Base-by-base conservation (phyloP, 1,140 invertebrate genomes). In the Magallana gigas region DNA sequence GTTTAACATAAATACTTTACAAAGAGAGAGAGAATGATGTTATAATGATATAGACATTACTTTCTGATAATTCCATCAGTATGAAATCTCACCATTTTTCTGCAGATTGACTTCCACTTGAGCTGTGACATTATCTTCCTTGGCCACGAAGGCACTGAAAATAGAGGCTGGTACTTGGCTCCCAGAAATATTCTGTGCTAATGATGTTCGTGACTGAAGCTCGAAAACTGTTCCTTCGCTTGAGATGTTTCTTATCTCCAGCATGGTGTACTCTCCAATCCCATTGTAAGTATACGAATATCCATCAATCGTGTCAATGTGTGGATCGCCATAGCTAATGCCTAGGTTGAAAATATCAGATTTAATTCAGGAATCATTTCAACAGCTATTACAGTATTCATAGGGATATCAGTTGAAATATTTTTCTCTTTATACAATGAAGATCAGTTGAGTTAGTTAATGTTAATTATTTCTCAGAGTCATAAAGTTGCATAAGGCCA, bases 211-310 rank as follows among this genome's bases (percentile, higher is more conserved):
- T 4, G 84, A 88, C 85, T 92, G 91, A 3, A 92, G 58, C 56
- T 86, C 82, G 58, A 91, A 90, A 76, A 76, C 23, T 18, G 23
- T 76, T 12, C 6, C 23, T 36, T n/a, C 11, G 16, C 59, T 36
- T 8, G 48, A 86, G 9, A n/a, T 64, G 18, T 90, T 64, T 14
- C 84, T 29, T 1, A 90, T 76, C 29, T 90, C 81, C 1, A 93
- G 18, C 57, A 94, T 57, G 8, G 76, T 87, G 83, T 91, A 94
- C 86, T 94, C 93, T 29, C 93, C 93, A 23, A 88, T 86, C 3
- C 92, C 93, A 87, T 94, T 94, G 71, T 93, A 93, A n/a, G 93
- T 92, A 68, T 92, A 94, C 16, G 85, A 62, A 4, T 57, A 60
- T 0, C 93, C 92, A 88, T 94, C 93, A 8, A 94, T 60, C 7